Evolutionary conservation across 2,113 vertebrate genomes (phyloP).

Genomic region (Panthera leo): DNA sequence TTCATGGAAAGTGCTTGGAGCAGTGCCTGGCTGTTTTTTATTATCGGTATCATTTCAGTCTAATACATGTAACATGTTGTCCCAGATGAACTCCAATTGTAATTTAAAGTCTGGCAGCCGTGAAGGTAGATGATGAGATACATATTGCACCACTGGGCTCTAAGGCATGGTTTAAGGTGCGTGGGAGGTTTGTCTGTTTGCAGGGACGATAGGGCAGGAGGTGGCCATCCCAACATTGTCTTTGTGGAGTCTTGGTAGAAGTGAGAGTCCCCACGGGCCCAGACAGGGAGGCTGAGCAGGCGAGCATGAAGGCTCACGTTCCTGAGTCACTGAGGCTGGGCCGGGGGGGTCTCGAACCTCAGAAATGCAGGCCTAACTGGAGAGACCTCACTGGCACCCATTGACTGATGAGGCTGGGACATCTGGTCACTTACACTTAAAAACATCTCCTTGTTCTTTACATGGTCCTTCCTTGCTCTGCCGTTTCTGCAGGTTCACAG

Average conservation of each 20-base stretch:
- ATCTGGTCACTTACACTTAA: not conserved
- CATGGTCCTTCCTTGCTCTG: not conserved
- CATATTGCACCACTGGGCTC: fast-evolving
- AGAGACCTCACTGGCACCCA: not conserved
- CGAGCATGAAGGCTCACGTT: too few species aligned
- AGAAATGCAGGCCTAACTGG: not conserved
- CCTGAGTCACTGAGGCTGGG: not conserved
- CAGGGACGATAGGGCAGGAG: not conserved
- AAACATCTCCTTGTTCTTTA: not conserved
- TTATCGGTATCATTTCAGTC: not conserved
- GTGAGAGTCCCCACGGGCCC: not conserved
- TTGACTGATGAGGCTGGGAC: not conserved
- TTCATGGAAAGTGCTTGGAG: not conserved
- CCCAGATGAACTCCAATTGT: not conserved
- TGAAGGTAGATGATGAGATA: not conserved
- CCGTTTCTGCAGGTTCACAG: not conserved
- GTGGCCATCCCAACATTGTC: not conserved
- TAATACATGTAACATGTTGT: not conserved
- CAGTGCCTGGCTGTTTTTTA: not conserved
- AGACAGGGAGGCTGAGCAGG: not conserved
- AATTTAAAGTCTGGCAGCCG: not conserved
- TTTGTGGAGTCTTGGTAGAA: not conserved
- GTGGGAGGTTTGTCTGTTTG: not conserved
- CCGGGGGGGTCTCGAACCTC: fast-evolving
- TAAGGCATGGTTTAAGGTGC: not conserved